A percentile compares a stretch with the other conserved stretches of the same genome.
These are phyloP conservation scores for Falco peregrinus DNA, from an alignment of 2,797 vertebrate species.

Conservation along the genomic window DNA sequence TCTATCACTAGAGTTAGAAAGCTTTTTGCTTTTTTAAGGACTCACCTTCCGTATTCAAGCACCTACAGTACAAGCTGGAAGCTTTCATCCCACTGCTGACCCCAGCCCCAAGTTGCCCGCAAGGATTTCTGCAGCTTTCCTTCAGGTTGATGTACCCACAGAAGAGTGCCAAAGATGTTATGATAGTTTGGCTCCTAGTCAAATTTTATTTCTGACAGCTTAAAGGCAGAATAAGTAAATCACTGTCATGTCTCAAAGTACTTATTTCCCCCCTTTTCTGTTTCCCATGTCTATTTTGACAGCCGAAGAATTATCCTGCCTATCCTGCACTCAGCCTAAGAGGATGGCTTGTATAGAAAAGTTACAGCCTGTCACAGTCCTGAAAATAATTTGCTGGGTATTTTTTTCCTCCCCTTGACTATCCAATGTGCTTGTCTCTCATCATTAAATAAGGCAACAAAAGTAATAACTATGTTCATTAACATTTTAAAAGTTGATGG, in stretches of 20 bases:
- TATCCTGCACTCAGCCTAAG: background rate
- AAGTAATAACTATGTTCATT: background rate
- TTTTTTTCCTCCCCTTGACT: background rate
- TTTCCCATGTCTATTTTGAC: slow-evolving; percentile 33
- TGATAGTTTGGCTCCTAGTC: background rate
- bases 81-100: background rate
- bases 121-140: slow-evolving; percentile 8
- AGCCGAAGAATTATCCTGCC: slow-evolving; percentile 9
- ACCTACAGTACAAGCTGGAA: background rate
- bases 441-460: background rate
- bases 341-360: background rate
- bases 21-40: background rate
- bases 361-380: background rate
- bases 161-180: background rate
- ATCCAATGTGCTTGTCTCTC: background rate
- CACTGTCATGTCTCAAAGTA: background rate
- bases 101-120: background rate
- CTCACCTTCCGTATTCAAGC: background rate
- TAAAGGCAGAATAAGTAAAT: slow-evolving; percentile 30
- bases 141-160: background rate
- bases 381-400: slow-evolving; percentile 13
- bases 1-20: background rate
- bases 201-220: slow-evolving; percentile 37
- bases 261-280: background rate
- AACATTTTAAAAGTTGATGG: background rate